Base-by-base conservation (phyloP, 2,888 invertebrate species). In the Drosophila longiperda region DNA sequence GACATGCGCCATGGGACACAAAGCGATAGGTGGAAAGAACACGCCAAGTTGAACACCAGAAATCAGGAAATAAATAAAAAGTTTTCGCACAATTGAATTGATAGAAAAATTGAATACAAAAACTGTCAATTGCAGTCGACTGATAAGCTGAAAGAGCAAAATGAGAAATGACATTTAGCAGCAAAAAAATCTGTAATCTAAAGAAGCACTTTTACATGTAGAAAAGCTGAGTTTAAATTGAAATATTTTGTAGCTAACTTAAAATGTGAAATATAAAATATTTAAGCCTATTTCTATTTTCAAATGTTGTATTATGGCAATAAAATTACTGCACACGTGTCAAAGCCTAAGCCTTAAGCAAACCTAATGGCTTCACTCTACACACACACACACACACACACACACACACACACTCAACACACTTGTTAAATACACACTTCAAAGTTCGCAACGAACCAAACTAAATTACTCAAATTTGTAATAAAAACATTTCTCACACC, bases 391-490 rank as follows among this genome's bases (percentile, higher is more conserved):
- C 8, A n/a, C 20, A 20, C 42, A 17, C 40, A 8, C 6, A 42
- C 63, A 66, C 45, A n/a, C 20, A 23, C 33, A 23, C 15, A 15
- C 12, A 34, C 12, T 3, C n/a, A 26, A 15, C 12, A 33, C 6
- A 26, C 40, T 6, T 11, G 23, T n/a, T n/a, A n/a, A 36, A 62
- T 38, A 48, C 54, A 64, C 63, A 67, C 50, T 42, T 54, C 20
- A 57, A 63, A 66, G 67, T 61, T 65, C 54, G 53, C 67, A 54
- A 70, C 66, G 34, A 5, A 42, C 52, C 52, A 33, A 36, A 42
- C 40, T 67, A 75, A 82, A 78, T 87, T 75, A 72, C 70, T 84
- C 75, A 80, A 84, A 84, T 84, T 78, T 67, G 72, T 73, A 72
- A 75, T 78, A 75, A 78, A 84, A 80, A 68, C 67, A 78, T 79